Percentiles rank a stretch among this genome's conserved stretches.
These are phyloP conservation scores for mouse (Mus musculus) DNA, from an alignment of 2,113 vertebrate species.

Conservation along the genomic window GRCm39 chr8:65213001-65213500, in stretches of 20 bases:
- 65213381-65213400: not conserved
- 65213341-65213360: not conserved
- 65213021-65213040: slow-evolving; percentile 44
- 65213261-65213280: slow-evolving; percentile 30
- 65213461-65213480: too few relatives aligned
- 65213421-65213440: not conserved
- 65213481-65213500: not conserved
- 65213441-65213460: not conserved
- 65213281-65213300: not conserved
- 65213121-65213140: not conserved
- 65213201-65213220: not conserved
- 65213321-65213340: not conserved
- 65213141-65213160: slow-evolving; percentile 11
- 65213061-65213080: not conserved
- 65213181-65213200: not conserved
- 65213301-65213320: not conserved
- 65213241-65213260: slow-evolving; percentile 36
- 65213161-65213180: not conserved
- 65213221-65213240: slow-evolving; percentile 10
- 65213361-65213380: not conserved
- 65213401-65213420: not conserved
- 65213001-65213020: not conserved
- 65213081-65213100: not conserved
- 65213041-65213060: not conserved
- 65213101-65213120: not conserved